Base-by-base conservation (phyloP, 2,113 vertebrate genomes). In the Scomber japonicus region DNA sequence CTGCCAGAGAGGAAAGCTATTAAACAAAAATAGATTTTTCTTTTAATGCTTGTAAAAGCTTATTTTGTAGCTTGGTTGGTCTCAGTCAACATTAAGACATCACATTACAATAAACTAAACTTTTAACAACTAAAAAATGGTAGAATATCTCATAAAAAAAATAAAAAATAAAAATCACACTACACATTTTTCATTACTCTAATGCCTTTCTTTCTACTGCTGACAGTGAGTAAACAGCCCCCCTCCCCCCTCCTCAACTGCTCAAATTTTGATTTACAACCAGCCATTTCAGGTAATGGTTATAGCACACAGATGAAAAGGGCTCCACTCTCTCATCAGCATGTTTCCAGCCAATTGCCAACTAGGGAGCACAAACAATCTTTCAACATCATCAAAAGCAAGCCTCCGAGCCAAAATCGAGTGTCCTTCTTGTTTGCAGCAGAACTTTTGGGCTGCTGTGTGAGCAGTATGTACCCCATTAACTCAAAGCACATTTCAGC, bases 301-400 rank as follows among this genome's bases (percentile, higher is more conserved):
- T 81, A 71, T 53, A 57, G 78, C 75, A 80, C 80, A 60, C 50
- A 75, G 30, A 88, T 71, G 64, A 87, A 83, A 89, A 83, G 60
- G 67, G 62, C 74, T 85, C 75, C 46, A 61, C 59, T 86, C 44
- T 54, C 75, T 81, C 78, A 79, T 68, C 82, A 78, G 70, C 67
- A 55, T 70, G 77, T 81, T 84, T 80, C 66, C 57, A 71, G 64
- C 59, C 82, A 84, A 84, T 65, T 80, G 79, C 51, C 75, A 65
- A 71, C 73, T 24, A 10, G 60, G 68, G 65, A 80, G 64, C 0
- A 11, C 59, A 78, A 70, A 82, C 78, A 78, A 78, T 83, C 78
- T 75, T 82, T 86, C 72, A 85, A 48, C 72, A 80, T 62, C 75
- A 75, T 76, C 86, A 86, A 87, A 84, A 82, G 19, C n/a, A 11